These are phyloP conservation scores for Hemaris fuciformis DNA, from an alignment of 2,888 invertebrate species.

Conservation along the genomic window DNA sequence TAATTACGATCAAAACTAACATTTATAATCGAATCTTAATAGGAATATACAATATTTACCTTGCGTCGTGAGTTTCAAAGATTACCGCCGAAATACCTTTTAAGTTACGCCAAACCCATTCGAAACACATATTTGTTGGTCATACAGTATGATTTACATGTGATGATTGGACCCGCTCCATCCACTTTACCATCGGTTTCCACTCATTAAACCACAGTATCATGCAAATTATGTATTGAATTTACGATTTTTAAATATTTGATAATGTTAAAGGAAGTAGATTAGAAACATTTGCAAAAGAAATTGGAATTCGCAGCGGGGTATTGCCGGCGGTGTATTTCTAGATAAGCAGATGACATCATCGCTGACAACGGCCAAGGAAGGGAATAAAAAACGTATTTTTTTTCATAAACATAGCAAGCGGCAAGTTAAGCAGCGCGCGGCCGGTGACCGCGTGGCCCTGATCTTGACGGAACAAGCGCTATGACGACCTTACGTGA, in stretches of 20 bases:
- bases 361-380: slow-evolving; percentile 55
- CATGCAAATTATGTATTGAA: too few species aligned
- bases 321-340: slow-evolving; percentile 34
- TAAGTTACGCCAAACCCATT: too few species aligned
- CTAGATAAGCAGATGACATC: slow-evolving; percentile 64
- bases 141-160: too few species aligned
- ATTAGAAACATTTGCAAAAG: slow-evolving; percentile 27
- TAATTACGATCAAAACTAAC: too few species aligned
- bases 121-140: too few species aligned
- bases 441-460: slow-evolving; percentile 70
- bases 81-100: too few species aligned
- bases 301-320: slow-evolving; percentile 40
- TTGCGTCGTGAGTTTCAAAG: too few species aligned
- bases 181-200: too few species aligned
- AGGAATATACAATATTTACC: too few species aligned
- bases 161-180: too few species aligned
- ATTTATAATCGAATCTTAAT: too few species aligned
- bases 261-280: not conserved
- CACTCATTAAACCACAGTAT: too few species aligned
- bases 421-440: slow-evolving; percentile 47
- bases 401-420: slow-evolving; percentile 51
- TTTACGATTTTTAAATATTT: not conserved
- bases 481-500: slow-evolving; percentile 41
- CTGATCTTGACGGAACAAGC: slow-evolving; percentile 68
- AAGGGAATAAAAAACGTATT: slow-evolving; percentile 50